These are phyloP conservation scores for Sapajus apella DNA, from an alignment of 2,113 vertebrate species.

Conservation along the genomic window DNA sequence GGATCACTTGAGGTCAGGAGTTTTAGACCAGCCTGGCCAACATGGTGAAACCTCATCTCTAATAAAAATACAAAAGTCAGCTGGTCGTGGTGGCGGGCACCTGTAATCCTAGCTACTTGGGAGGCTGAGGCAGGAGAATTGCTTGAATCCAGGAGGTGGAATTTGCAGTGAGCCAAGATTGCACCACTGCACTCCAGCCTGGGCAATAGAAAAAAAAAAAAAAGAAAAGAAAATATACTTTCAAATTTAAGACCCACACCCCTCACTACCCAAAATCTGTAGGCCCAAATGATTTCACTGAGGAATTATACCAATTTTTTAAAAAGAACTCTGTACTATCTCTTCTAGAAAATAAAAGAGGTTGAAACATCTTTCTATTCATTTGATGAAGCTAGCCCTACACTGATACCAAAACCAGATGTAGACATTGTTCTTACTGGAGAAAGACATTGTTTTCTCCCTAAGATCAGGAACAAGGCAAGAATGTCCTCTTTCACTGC, in stretches of 20 bases:
- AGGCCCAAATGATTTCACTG: neutral
- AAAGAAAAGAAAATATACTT: neutral
- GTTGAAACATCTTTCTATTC: neutral
- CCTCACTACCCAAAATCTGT: neutral
- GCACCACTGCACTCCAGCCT: too few species aligned
- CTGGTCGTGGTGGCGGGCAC: too few species aligned
- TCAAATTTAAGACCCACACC: neutral
- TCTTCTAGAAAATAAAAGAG: neutral
- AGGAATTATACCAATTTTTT: neutral
- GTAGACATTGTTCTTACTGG: neutral
- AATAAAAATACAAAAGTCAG: too few species aligned
- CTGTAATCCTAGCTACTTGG: too few species aligned
- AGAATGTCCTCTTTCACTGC: neutral
- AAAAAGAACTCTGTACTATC: neutral
- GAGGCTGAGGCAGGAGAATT: too few species aligned
- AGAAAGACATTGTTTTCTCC: neutral
- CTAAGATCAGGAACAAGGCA: neutral
- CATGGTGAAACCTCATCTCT: too few species aligned
- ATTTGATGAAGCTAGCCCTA: neutral
- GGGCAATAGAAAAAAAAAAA: too few species aligned
- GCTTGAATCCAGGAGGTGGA: too few species aligned
- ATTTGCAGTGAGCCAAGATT: too few species aligned
- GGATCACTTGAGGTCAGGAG: too few species aligned
- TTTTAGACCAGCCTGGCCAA: too few species aligned
- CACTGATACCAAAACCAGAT: neutral